Conservation (phyloP, 2,113 vertebrate species). For the Poeciliopsis retropinna region DNA sequence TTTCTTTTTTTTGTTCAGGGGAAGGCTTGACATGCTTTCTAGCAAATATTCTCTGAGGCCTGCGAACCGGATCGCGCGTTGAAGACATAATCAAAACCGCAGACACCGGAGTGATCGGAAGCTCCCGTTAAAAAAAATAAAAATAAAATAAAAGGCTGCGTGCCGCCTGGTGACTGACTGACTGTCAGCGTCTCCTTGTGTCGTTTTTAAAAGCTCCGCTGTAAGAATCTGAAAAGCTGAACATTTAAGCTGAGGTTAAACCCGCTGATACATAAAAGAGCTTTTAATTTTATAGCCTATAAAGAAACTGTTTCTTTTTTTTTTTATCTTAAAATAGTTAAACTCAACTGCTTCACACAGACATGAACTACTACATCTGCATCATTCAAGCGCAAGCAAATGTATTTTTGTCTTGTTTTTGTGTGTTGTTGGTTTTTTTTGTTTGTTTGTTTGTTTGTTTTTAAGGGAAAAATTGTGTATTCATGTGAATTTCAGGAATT, state of each 20-base stretch:
- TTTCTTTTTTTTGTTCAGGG: constrained; percentile 5
- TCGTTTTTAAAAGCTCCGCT: neutral
- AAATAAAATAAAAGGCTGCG: constrained; percentile 25
- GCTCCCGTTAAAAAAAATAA: constrained; percentile 3
- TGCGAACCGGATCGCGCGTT: constrained; percentile 19
- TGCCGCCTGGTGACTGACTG: neutral
- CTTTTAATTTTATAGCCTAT: neutral
- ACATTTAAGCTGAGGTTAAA: neutral
- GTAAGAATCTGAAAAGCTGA: constrained; percentile 1
- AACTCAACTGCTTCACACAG: neutral
- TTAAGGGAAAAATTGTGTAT: neutral
- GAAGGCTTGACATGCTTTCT: constrained; percentile 53
- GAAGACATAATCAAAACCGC: constrained; percentile 29
- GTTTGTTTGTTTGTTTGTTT: no score
- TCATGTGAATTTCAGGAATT: neutral
- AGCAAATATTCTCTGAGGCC: constrained; percentile 48
- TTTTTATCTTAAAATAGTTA: neutral
- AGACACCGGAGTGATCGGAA: constrained; percentile 20
- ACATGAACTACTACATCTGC: neutral
- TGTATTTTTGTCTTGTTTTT: neutral
- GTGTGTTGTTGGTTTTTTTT: no score
- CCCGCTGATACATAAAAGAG: neutral
- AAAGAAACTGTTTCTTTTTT: neutral
- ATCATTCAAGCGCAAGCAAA: neutral
- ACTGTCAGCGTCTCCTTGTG: neutral